These are phyloP conservation scores for Hirtodrosophila duncani DNA, from an alignment of 2,888 invertebrate species.

Conservation along the genomic window DNA sequence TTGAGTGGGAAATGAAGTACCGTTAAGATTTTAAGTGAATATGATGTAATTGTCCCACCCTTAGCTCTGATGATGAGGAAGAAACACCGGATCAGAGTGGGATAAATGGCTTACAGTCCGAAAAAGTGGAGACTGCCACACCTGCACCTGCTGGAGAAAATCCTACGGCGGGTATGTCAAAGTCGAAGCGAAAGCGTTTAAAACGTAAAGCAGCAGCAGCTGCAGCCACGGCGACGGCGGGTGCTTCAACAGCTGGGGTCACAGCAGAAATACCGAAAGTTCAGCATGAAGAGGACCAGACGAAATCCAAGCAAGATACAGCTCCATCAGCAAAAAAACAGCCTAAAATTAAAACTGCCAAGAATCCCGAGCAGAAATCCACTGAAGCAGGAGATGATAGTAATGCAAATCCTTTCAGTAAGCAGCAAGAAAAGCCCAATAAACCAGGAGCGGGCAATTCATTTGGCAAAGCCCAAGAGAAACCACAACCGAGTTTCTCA, in stretches of 20 bases:
- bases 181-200: conserved; percentile 55
- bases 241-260: no score
- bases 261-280: no score
- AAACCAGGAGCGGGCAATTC: no score
- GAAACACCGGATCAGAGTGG: conserved; percentile 21
- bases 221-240: no score
- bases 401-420: conserved; percentile 22
- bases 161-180: conserved; percentile 40
- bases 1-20: not conserved
- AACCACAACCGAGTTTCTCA: no score
- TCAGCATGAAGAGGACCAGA: no score
- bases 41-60: not conserved
- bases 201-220: conserved; percentile 55
- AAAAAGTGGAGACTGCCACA: not conserved
- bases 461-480: no score
- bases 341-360: not conserved
- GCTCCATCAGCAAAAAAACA: not conserved
- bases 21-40: not conserved
- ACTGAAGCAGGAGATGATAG: no score
- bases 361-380: not conserved
- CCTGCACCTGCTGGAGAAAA: not conserved
- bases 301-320: no score
- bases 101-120: no score
- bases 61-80: conserved; percentile 75
- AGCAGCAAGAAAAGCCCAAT: not conserved